Evolutionary conservation across 2,113 vertebrate genomes (phyloP).

Genomic region (Ciconia boyciana): DNA sequence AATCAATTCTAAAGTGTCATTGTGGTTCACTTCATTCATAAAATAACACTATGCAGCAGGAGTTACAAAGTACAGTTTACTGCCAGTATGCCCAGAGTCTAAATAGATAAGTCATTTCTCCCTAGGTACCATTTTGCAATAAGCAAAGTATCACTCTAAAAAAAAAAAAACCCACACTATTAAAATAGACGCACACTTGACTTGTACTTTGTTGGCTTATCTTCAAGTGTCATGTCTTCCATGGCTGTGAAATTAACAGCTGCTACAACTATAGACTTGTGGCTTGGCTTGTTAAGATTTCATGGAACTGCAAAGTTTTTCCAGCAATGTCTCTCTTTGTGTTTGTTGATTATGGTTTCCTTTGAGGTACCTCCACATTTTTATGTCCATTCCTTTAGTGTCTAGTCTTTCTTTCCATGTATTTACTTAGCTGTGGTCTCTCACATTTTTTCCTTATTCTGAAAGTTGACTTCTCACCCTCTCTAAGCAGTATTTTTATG

Average conservation of each 20-base stretch:
- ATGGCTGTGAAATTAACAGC: constrained; percentile 9
- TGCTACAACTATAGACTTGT: constrained; percentile 15
- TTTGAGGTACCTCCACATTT: constrained; percentile 57
- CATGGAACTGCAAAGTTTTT: background rate
- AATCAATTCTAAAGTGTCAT: background rate
- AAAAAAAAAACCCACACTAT: background rate
- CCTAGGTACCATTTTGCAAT: background rate
- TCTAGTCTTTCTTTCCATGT: constrained; percentile 40
- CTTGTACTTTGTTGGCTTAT: background rate
- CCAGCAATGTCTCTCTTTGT: constrained; percentile 2
- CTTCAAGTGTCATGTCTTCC: background rate
- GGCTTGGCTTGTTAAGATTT: constrained; percentile 37
- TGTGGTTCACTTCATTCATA: background rate
- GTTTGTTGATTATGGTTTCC: constrained; percentile 39
- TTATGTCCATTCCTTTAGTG: constrained; percentile 23
- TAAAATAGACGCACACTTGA: background rate
- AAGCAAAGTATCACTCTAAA: background rate
- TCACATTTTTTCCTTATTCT: constrained; percentile 18
- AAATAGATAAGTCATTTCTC: background rate
- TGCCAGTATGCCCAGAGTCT: background rate
- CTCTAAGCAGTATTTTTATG: background rate
- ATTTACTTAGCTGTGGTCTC: constrained; percentile 25
- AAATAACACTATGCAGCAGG: background rate
- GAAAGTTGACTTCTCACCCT: background rate
- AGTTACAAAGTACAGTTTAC: background rate